Evolutionary conservation across 2,797 vertebrate genomes (phyloP).

Genomic region (Xyrichtys novacula): DNA sequence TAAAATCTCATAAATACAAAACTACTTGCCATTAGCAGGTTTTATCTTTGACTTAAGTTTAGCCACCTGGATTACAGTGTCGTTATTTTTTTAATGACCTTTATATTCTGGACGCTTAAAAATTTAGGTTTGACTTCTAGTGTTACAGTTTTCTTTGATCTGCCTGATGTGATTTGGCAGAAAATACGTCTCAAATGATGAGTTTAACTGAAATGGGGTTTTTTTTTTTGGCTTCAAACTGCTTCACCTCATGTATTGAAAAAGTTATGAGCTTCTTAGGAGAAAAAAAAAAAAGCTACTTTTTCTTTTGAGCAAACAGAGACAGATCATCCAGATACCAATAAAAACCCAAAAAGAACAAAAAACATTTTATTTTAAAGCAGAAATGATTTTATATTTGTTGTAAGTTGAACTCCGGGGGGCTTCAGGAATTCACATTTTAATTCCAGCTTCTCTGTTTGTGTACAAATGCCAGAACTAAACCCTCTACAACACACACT

Average conservation of each 20-base stretch:
- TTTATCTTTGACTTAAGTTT: constrained; percentile 8
- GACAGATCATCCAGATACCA: neutral
- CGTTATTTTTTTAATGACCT: neutral
- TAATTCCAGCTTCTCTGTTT: constrained; percentile 46
- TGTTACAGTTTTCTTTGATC: constrained; percentile 18
- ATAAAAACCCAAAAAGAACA: neutral
- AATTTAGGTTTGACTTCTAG: constrained; percentile 20
- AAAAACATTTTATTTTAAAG: neutral
- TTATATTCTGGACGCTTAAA: constrained; percentile 29
- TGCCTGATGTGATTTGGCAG: neutral
- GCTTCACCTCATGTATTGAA: constrained; percentile 13
- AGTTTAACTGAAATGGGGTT: constrained; percentile 7
- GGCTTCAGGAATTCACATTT: constrained; percentile 26
- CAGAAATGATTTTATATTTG: neutral
- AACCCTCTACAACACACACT: constrained; percentile 16
- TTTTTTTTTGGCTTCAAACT: constrained; percentile 11
- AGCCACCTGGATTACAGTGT: neutral
- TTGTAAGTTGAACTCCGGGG: constrained; percentile 1
- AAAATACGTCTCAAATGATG: constrained; percentile 7
- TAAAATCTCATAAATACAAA: no score
- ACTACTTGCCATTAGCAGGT: constrained; percentile 30
- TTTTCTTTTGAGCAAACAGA: neutral
- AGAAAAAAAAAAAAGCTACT: neutral
- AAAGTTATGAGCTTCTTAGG: constrained; percentile 1
- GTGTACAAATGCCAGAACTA: constrained; percentile 65